Percentiles rank a stretch among this genome's conserved stretches.
Evolutionary conservation across 1,140 invertebrate species (phyloP).

Genomic region (Venustaconcha ellipsiformis): DNA sequence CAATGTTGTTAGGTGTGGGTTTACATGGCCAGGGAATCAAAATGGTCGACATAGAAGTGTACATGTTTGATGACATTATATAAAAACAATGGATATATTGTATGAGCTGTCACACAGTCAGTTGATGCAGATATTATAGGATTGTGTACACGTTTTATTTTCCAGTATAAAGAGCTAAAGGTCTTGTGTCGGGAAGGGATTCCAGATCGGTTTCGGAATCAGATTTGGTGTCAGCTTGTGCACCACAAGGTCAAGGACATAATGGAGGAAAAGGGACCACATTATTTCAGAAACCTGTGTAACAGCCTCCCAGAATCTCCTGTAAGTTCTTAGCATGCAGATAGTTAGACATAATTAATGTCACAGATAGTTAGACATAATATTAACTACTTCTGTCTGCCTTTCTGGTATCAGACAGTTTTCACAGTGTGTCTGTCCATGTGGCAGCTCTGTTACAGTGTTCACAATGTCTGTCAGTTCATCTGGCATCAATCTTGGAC

Average conservation of each 20-base stretch:
- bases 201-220: constrained; percentile 67
- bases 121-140: too few species aligned
- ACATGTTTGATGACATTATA: too few species aligned
- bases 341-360: background rate
- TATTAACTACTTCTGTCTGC: background rate
- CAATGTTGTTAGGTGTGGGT: too few species aligned
- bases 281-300: constrained; percentile 72
- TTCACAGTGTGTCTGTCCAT: too few species aligned
- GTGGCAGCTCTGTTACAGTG: too few species aligned
- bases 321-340: constrained; percentile 48
- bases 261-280: constrained; percentile 69
- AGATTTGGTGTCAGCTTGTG: constrained; percentile 71
- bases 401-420: too few species aligned
- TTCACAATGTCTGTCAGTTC: too few species aligned
- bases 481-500: too few species aligned
- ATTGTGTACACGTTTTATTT: background rate
- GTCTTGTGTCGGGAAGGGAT: constrained; percentile 69
- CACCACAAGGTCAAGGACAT: constrained; percentile 68
- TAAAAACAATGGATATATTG: too few species aligned
- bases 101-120: too few species aligned
- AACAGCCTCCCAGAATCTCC: constrained; percentile 68
- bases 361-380: background rate
- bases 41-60: too few species aligned
- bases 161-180: constrained; percentile 59
- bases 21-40: too few species aligned